Base-by-base conservation (phyloP, 1,140 invertebrate species). In the Drosophila tristis region DNA sequence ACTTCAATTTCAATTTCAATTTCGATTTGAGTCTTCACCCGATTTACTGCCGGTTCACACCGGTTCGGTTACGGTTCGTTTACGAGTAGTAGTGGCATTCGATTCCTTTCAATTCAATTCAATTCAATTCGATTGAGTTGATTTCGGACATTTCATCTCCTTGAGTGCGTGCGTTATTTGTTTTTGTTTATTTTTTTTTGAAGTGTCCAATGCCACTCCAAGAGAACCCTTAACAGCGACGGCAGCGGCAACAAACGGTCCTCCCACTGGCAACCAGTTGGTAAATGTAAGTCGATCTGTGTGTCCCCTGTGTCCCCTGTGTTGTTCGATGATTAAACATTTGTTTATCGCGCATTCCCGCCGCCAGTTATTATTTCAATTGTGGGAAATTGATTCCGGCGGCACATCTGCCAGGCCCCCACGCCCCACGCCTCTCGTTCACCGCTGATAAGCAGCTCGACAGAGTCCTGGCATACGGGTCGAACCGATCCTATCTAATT, bases 311-410 rank as follows among this genome's bases (percentile, higher is more conserved):
- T 13, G 29, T n/a, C 42, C 20, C 26, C 20, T 61, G n/a, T 55
- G 53, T 23, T 23, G 11, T 29, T 4, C 5, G 5, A 2, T 56
- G 51, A 39, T 39, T 39, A 13, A 39, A 39, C 35, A 39, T 39
- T 39, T 39, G 35, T 13, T 39, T 39, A 39, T 39, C 35, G 35
- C 35, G 4, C 31, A 9, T 5, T 39, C 31, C 31, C 9, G 31
- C 31, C 31, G 31, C 31, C 31, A 35, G 31, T 11, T 35, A 35
- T 35, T 35, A 11, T 35, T 39, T 39, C 35, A 39, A 39, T 39
- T 39, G 60, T 85, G 80, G 80, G 80, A 85, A 85, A 85, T 82
- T 79, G 72, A 73, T 79, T 82, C 48, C 55, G 67, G 63, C 47
- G 60, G 26, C 42, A 73, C 80, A 85, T 85, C 71, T 85, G 80